Conservation (phyloP, 2,888 invertebrate species). For the Nomada fabriciana region DNA sequence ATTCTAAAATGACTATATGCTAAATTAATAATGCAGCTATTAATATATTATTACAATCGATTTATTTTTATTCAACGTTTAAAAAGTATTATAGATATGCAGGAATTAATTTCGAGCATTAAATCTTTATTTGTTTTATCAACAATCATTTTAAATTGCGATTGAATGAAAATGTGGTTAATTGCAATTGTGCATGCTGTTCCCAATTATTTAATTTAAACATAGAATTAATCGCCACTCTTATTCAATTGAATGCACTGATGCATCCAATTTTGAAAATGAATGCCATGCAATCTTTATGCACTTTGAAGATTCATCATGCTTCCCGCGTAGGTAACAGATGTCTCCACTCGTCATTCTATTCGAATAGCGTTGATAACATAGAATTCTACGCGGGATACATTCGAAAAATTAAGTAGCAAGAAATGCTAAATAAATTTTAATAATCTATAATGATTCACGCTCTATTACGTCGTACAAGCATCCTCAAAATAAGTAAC, state of each 20-base stretch:
- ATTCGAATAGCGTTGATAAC: not conserved
- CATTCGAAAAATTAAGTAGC: no score
- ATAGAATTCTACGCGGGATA: not conserved
- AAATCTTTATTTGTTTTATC: not conserved
- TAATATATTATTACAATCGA: not conserved
- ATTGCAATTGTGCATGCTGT: not conserved
- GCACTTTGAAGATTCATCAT: not conserved
- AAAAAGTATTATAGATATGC: no score
- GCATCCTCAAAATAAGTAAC: no score
- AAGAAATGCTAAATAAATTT: not conserved
- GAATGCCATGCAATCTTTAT: not conserved
- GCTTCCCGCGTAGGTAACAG: not conserved
- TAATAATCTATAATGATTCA: not conserved
- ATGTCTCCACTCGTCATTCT: slow-evolving; percentile 18
- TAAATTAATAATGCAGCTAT: not conserved
- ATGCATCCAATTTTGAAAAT: slow-evolving; percentile 27
- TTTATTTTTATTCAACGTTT: not conserved
- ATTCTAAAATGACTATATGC: no score
- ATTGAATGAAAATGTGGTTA: not conserved
- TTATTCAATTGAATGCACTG: slow-evolving; percentile 7
- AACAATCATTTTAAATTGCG: not conserved
- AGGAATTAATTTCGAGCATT: not conserved
- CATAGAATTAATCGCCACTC: not conserved
- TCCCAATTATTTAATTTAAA: not conserved
- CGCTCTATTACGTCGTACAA: no score